Evolutionary conservation across 2,797 vertebrate genomes (phyloP), one percentile per base, ranked within the genome.

Genomic region (Thripadectes ignobilis): DNA sequence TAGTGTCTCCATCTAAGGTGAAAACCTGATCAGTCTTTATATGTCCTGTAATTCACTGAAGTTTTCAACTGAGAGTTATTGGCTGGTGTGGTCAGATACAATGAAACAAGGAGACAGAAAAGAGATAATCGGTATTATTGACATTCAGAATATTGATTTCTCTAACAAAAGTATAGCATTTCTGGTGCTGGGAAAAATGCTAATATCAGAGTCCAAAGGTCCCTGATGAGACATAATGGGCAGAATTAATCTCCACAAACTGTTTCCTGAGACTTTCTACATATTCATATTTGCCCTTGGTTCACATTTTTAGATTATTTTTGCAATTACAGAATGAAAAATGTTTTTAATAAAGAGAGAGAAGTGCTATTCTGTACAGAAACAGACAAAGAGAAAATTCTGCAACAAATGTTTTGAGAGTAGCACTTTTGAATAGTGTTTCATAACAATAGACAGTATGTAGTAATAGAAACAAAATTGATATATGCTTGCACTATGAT

Each of bases 311-410:
- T 87, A 76, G 32, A 63, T 87, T 87, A 38, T 59, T 7, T 85
- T 87, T 85, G 57, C 49, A 73, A 71, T 89, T 48, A 77, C 18
- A 61, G 39, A 61, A 89, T 80, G 72, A 96, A 89, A 91, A 93
- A 92, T 63, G 2, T 29, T 91, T 92, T 95, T 88, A 93, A 92
- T 96, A 91, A 91, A 87, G 91, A 49, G 5, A 19, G 27, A 51
- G 24, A 77, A 46, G 21, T 45, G 21, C 17, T 74, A 10, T 80
- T 89, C 49, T 57, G 3, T 61, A 46, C 19, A 77, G 57, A 85
- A 87, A 52, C 30, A 49, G 38, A 89, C 11, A 58, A 90, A 72
- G n/a, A 80, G 14, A 85, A 68, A 81, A 34, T 41, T 88, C 55
- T 80, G 5, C 49, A 63, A 38, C 6, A 49, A 72, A 38, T 80